Conservation (phyloP, 2,113 vertebrate species). For the Ginglymostoma cirratum region DNA sequence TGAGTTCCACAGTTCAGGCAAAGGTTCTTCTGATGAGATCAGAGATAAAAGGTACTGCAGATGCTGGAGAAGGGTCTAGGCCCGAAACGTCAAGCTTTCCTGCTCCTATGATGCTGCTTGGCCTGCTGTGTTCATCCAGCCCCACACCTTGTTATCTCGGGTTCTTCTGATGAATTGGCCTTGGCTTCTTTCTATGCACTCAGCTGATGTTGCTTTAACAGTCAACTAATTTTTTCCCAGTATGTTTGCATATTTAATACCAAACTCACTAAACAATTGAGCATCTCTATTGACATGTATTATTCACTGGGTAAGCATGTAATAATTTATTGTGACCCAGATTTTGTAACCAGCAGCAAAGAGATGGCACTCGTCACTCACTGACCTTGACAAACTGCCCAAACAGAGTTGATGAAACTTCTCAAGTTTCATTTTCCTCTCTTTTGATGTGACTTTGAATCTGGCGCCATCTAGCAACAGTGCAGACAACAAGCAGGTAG, state of each 20-base stretch:
- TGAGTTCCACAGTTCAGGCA: background rate
- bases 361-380: background rate
- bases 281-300: background rate
- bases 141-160: too few relatives aligned
- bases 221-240: background rate
- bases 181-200: background rate
- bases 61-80: too few relatives aligned
- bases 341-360: background rate
- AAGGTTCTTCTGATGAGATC: background rate
- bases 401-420: background rate
- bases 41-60: too few relatives aligned
- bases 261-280: background rate
- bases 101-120: too few relatives aligned
- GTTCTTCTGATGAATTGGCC: background rate
- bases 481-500: background rate
- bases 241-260: background rate
- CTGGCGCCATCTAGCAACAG: background rate
- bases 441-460: background rate
- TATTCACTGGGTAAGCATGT: background rate
- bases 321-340: background rate
- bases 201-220: background rate
- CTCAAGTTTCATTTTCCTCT: background rate
- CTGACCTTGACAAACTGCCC: background rate
- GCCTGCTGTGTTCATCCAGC: too few relatives aligned
- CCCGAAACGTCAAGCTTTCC: too few relatives aligned